A percentile compares a stretch with the other conserved stretches of the same genome.
Evolutionary conservation across 1,140 invertebrate genomes (phyloP).

Genomic region (Solenopsis invicta): DNA sequence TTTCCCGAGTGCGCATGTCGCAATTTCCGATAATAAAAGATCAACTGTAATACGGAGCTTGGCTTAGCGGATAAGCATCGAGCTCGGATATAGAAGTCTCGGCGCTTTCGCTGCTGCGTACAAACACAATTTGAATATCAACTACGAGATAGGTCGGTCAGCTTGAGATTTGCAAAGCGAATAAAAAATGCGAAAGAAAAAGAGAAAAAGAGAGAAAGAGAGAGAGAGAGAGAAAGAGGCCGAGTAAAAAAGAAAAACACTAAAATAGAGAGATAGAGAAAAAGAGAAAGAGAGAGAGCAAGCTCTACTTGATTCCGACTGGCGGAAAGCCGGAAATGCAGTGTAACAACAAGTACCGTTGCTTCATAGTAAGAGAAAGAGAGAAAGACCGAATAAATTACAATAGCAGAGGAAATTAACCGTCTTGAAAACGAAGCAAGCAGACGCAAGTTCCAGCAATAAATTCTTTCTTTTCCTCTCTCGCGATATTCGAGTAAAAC

Average conservation of each 20-base stretch:
- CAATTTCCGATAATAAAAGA: slow-evolving; percentile 41
- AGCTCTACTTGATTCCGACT: slow-evolving; percentile 4
- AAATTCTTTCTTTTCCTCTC: not conserved
- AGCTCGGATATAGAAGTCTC: not conserved
- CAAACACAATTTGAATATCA: slow-evolving; percentile 69
- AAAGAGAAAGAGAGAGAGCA: slow-evolving; percentile 35
- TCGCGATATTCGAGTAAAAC: not conserved
- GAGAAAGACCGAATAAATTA: slow-evolving; percentile 49
- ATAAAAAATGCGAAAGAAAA: not conserved
- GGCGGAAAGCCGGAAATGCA: slow-evolving; percentile 11
- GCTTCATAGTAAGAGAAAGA: not conserved
- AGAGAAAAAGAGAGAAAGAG: slow-evolving; percentile 28
- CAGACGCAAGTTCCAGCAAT: not conserved
- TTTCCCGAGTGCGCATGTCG: not conserved
- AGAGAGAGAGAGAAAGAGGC: not conserved
- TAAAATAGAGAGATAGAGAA: slow-evolving; percentile 19
- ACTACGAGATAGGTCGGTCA: not conserved
- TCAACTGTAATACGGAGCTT: not conserved
- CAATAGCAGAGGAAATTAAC: slow-evolving; percentile 50
- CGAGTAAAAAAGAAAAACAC: not conserved
- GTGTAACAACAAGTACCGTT: not conserved
- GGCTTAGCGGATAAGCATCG: slow-evolving; percentile 13
- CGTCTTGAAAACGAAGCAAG: slow-evolving; percentile 44
- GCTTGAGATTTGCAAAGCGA: slow-evolving; percentile 46
- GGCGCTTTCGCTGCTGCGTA: slow-evolving; percentile 12